phyloP scores from a whole-genome alignment of 1,140 invertebrate species.

The Octopus bimaculoides region DNA sequence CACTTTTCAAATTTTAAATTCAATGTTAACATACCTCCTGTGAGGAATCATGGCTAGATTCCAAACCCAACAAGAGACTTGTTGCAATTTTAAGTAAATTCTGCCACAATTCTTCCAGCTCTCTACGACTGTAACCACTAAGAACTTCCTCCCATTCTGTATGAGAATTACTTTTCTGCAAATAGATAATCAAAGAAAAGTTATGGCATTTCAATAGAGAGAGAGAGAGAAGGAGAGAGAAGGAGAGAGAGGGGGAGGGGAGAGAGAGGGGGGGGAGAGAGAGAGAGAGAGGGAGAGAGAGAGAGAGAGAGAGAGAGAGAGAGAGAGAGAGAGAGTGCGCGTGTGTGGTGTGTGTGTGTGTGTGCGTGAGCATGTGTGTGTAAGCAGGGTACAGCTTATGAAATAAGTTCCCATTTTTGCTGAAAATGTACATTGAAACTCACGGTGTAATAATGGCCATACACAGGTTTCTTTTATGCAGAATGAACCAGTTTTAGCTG shows the following conservation, averaged over 20 bases:
- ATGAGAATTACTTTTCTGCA: constrained; percentile 10
- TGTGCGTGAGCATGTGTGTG: too few relatives aligned
- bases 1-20: too few relatives aligned
- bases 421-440: too few relatives aligned
- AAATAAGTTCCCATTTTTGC: too few relatives aligned
- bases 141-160: constrained; percentile 27
- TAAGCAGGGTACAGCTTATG: too few relatives aligned
- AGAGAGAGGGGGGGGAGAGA: not conserved
- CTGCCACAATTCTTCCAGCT: constrained; percentile 35
- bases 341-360: too few relatives aligned
- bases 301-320: not conserved
- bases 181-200: not conserved
- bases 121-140: constrained; percentile 26
- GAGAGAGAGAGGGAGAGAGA: not conserved
- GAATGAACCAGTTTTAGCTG: too few relatives aligned
- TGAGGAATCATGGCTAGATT: constrained; percentile 21
- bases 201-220: not conserved
- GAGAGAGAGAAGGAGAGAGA: not conserved
- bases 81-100: constrained; percentile 27
- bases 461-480: too few relatives aligned
- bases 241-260: not conserved
- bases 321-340: not conserved
- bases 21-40: not conserved
- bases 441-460: too few relatives aligned
- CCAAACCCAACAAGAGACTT: constrained; percentile 25